These are phyloP conservation scores for Lasioglossum calceatum DNA, from an alignment of 2,888 invertebrate genomes.

Conservation along the genomic window DNA sequence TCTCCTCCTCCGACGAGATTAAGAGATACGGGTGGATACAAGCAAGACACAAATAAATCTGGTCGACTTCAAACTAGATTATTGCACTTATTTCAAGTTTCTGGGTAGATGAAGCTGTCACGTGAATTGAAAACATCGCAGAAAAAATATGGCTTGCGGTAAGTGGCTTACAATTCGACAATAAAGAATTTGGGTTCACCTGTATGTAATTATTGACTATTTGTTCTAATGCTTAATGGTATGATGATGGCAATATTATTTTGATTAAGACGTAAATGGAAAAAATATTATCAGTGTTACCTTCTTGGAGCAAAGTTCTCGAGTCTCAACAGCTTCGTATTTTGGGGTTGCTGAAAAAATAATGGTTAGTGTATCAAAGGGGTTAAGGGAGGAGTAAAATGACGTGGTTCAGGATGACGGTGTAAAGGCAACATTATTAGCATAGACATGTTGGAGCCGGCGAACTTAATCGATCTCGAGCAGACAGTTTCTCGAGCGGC, in stretches of 20 bases:
- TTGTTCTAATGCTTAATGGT: no score
- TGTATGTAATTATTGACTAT: background rate
- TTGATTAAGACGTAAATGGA: background rate
- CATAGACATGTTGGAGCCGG: background rate
- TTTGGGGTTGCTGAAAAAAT: background rate
- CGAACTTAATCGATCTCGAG: conserved; percentile 20
- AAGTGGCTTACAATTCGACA: background rate
- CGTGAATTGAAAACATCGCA: background rate
- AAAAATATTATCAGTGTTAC: background rate
- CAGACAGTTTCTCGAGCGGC: conserved; percentile 17
- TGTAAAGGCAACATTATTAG: background rate
- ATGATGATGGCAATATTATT: background rate
- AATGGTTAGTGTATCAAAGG: background rate
- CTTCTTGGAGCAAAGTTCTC: background rate
- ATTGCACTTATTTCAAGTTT: background rate
- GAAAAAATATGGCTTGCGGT: background rate
- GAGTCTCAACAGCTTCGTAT: background rate
- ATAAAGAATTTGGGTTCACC: background rate
- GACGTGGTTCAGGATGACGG: background rate
- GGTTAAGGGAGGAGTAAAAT: background rate
- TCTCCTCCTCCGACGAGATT: background rate
- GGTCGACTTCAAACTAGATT: background rate
- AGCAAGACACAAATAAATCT: background rate
- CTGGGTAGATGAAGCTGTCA: background rate
- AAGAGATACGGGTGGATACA: background rate